These are phyloP conservation scores for Tyto alba DNA, from an alignment of 2,113 vertebrate genomes.

Conservation along the genomic window DNA sequence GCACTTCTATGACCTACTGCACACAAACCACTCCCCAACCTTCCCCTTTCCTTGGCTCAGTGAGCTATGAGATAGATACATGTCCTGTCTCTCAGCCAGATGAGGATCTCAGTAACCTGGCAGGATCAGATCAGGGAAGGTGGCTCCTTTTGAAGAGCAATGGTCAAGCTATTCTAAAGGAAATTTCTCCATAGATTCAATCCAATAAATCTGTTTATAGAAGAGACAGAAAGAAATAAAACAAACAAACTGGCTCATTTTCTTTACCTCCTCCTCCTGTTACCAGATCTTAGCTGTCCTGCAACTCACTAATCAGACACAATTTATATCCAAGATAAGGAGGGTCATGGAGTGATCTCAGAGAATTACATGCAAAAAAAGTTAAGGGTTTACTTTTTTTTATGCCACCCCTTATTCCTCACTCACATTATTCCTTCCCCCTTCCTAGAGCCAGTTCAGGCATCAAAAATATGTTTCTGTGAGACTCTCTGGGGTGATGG, in stretches of 20 bases:
- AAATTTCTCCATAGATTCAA: not conserved
- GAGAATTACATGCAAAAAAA: not conserved
- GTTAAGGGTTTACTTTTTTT: not conserved
- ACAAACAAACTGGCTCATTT: not conserved
- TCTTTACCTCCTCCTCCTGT: not conserved
- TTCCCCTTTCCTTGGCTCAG: not conserved
- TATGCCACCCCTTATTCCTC: not conserved
- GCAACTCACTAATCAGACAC: not conserved
- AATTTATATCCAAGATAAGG: not conserved
- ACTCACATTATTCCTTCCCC: not conserved
- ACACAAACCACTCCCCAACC: not conserved
- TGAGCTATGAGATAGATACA: rapidly evolving
- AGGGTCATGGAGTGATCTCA: not conserved
- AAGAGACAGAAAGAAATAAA: not conserved
- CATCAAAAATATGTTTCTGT: not conserved
- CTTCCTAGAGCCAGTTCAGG: not conserved
- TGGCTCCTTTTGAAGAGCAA: rapidly evolving
- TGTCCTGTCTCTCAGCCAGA: not conserved
- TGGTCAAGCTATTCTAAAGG: not conserved
- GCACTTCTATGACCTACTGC: not conserved
- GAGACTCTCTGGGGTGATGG: not conserved
- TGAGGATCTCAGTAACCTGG: not conserved
- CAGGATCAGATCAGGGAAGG: not conserved
- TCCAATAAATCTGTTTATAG: not conserved
- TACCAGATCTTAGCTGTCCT: not conserved